These are phyloP conservation scores for Paralvinella palmiformis DNA, from an alignment of 1,140 invertebrate species.

Conservation along the genomic window DNA sequence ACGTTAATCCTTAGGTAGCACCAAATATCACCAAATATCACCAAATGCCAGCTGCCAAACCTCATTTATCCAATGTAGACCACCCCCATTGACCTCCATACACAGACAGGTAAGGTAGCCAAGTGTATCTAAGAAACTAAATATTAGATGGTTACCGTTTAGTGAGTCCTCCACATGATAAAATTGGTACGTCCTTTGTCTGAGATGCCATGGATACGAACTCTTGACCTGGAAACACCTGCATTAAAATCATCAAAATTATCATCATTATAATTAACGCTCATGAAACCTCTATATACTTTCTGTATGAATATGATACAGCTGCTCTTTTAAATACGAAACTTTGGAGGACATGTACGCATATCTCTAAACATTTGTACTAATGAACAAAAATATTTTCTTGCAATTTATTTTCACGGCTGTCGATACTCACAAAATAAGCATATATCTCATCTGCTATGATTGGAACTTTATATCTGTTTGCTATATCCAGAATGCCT, in stretches of 20 bases:
- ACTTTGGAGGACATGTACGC: background rate
- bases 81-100: no score
- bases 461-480: constrained; percentile 76
- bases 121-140: no score
- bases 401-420: background rate
- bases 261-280: background rate
- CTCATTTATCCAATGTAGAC: no score
- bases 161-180: constrained; percentile 88
- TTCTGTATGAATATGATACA: no score
- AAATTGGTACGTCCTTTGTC: constrained; percentile 77
- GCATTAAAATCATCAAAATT: constrained; percentile 22
- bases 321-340: background rate
- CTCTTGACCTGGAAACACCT: constrained; percentile 75
- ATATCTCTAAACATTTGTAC: background rate
- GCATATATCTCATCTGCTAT: constrained; percentile 98
- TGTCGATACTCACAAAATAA: constrained; percentile 66
- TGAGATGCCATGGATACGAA: constrained; percentile 80
- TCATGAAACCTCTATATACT: no score
- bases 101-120: no score
- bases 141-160: no score
- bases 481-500: constrained; percentile 67
- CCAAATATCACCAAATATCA: no score
- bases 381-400: background rate
- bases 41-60: no score
- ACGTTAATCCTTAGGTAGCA: no score